Conservation (phyloP, 2,888 invertebrate genomes). For the Phortica magna region DNA sequence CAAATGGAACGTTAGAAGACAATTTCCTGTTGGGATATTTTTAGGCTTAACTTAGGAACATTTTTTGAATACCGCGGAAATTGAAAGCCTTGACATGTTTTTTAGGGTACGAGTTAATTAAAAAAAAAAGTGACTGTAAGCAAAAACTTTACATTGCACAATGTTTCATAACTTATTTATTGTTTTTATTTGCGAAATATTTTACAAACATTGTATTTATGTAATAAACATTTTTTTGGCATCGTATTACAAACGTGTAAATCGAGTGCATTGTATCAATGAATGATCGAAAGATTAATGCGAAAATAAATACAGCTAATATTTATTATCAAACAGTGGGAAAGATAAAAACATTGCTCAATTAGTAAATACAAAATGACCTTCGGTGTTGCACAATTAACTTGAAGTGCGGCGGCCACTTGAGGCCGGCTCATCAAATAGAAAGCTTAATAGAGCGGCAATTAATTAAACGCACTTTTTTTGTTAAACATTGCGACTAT, state of each 20-base stretch:
- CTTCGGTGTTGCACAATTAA: constrained; percentile 10
- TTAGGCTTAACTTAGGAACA: no score
- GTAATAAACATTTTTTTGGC: constrained; percentile 11
- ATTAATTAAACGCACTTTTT: not conserved
- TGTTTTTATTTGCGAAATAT: constrained; percentile 3
- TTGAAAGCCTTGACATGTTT: no score
- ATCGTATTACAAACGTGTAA: not conserved
- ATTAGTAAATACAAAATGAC: constrained; percentile 9
- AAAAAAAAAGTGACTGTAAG: no score
- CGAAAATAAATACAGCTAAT: not conserved
- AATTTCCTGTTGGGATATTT: no score
- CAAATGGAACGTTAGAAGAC: no score
- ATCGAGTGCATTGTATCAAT: not conserved
- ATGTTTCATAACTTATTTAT: not conserved
- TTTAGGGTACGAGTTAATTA: no score
- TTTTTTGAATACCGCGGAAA: no score
- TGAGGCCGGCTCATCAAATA: not conserved
- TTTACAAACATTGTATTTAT: constrained; percentile 16
- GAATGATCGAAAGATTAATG: not conserved
- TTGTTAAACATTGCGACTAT: no score
- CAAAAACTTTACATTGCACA: not conserved
- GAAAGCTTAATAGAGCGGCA: not conserved
- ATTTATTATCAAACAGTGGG: not conserved
- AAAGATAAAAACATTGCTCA: not conserved
- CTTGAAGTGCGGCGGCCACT: not conserved